Percentiles rank a stretch among this genome's conserved stretches.
These are phyloP conservation scores for Hoplias malabaricus DNA, from an alignment of 2,113 vertebrate species.

Conservation along the genomic window DNA sequence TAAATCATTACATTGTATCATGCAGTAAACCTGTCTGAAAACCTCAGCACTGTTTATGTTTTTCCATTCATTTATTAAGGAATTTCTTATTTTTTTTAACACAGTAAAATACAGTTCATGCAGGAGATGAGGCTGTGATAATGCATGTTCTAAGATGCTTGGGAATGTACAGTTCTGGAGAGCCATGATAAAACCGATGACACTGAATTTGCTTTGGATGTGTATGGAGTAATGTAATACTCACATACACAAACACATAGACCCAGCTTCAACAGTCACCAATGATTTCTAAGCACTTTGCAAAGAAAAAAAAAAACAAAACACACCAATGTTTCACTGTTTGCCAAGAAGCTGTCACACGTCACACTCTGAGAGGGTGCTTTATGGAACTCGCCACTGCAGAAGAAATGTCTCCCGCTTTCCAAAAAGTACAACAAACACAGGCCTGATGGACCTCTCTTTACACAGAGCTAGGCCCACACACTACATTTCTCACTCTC, in stretches of 20 bases:
- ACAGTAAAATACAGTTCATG: neutral
- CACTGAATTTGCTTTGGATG: neutral
- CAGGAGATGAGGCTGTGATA: neutral
- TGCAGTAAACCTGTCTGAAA: no score
- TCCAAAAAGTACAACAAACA: constrained; percentile 40
- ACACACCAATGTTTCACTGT: neutral
- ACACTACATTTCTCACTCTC: neutral
- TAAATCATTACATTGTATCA: no score
- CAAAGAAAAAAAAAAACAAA: neutral
- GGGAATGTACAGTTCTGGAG: neutral
- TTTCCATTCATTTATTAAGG: no score
- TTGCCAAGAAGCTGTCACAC: constrained; percentile 42
- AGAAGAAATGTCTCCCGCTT: constrained; percentile 25
- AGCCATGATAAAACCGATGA: neutral
- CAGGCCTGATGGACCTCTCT: constrained; percentile 29
- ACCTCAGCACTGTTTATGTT: no score
- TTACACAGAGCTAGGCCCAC: constrained; percentile 15
- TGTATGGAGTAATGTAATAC: neutral
- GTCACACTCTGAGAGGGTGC: constrained; percentile 15
- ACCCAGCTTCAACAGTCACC: neutral
- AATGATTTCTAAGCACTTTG: neutral
- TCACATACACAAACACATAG: constrained; percentile 15
- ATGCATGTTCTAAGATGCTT: neutral
- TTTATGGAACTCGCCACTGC: constrained; percentile 18
- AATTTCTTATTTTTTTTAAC: no score